Evolutionary conservation across 2,888 invertebrate species (phyloP).

Genomic region (Cordilura impudica): DNA sequence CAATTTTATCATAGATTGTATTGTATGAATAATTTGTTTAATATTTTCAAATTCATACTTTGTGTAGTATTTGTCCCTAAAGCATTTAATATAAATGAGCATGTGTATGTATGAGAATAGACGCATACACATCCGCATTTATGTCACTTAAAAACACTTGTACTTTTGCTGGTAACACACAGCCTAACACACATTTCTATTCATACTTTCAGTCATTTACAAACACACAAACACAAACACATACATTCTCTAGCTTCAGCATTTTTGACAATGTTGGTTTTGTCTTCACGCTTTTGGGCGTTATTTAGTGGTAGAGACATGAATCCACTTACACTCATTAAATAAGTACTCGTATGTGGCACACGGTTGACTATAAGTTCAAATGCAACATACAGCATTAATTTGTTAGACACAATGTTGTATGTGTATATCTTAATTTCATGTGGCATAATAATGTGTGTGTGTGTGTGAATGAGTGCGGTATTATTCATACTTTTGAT

Average conservation of each 20-base stretch:
- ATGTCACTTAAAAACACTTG: neutral
- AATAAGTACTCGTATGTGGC: constrained; percentile 40
- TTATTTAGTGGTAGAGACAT: constrained; percentile 38
- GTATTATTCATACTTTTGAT: constrained; percentile 29
- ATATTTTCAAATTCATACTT: constrained; percentile 46
- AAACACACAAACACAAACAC: neutral
- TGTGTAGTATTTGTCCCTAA: constrained; percentile 37
- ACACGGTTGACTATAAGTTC: constrained; percentile 28
- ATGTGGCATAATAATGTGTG: neutral
- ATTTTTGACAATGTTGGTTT: constrained; percentile 51
- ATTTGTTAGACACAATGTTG: constrained; percentile 58
- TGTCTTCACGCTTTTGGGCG: constrained; percentile 53
- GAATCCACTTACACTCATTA: constrained; percentile 23
- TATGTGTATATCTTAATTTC: neutral
- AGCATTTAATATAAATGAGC: constrained; percentile 32
- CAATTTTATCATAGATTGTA: constrained; percentile 37
- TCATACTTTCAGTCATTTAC: neutral
- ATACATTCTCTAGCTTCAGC: constrained; percentile 5
- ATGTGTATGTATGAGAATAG: neutral
- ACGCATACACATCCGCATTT: neutral
- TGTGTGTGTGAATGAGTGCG: neutral
- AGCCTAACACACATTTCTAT: neutral
- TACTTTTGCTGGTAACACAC: constrained; percentile 24
- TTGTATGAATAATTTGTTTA: constrained; percentile 45
- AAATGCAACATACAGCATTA: constrained; percentile 45